Evolutionary conservation across 2,797 vertebrate genomes (phyloP), one percentile per base, ranked within the genome.

Genomic region (Parambassis ranga): DNA sequence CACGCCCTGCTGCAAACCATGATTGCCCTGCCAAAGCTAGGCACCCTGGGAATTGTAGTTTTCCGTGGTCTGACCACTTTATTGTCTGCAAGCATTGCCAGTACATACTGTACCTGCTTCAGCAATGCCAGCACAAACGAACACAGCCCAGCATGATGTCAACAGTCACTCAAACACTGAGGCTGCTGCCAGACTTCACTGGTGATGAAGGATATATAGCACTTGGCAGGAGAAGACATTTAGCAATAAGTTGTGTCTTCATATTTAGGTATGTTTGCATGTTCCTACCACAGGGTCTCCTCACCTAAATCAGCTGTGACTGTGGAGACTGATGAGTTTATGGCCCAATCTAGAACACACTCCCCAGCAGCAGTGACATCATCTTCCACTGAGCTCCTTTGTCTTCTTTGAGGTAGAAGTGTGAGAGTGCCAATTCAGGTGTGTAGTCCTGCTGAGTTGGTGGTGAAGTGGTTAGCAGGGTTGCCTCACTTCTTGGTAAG

Each of bases 41-140:
- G 86, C 83, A 87, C 65, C 84, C 61, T 89, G 90, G 90, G 90
- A 89, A 70, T 79, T 85, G 72, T 82, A 87, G 88, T 92, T 89
- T 90, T 88, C 85, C 71, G 4, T 69, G 42, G 52, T 59, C 73
- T 58, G 58, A 79, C 61, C 63, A 51, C 67, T 84, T 84, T 65
- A 79, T 71, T 38, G 24, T 77, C 66, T 65, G 41, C 35, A 18
- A 60, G 46, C 50, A 48, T n/a, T 69, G 60, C 72, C 61, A 77
- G 65, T 64, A 49, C 73, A 68, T 58, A 51, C 64, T 85, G 75
- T 86, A 85, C 80, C 84, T 84, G 80, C 57, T 44, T 39, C 65
- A 28, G 28, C 1, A 2, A 59, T 70, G 82, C 88, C 84, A 87
- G 77, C 71, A 79, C 76, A 83, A 86, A 86, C 81, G 89, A 83